Evolutionary conservation across 1,140 invertebrate genomes (phyloP).

Genomic region (Drosophila bocqueti): DNA sequence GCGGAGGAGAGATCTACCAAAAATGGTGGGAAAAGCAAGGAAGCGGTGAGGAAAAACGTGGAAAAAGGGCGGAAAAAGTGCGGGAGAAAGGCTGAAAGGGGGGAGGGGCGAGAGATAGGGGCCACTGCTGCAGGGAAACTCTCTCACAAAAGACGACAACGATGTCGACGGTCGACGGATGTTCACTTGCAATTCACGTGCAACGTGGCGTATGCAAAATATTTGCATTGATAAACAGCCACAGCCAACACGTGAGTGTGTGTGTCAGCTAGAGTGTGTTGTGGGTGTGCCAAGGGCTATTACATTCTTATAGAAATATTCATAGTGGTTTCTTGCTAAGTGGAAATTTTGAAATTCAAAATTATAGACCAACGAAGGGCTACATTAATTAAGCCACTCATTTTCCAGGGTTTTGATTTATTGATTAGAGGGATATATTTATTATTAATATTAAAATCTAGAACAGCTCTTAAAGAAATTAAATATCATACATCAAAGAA

Average conservation of each 20-base stretch:
- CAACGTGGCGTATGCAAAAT: constrained; percentile 83
- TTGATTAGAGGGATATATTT: neutral
- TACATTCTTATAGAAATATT: constrained; percentile 39
- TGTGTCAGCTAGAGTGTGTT: constrained; percentile 3
- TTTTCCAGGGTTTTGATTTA: neutral
- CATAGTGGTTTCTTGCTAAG: constrained; percentile 25
- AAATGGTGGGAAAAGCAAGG: constrained; percentile 1
- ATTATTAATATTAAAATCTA: neutral
- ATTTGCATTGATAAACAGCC: constrained; percentile 83
- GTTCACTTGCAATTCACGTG: constrained; percentile 81
- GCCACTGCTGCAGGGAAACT: constrained; percentile 45
- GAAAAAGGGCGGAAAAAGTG: constrained; percentile 2
- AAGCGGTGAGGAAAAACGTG: neutral
- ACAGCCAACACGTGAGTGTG: constrained; percentile 35
- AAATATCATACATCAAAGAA: neutral
- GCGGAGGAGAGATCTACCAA: neutral
- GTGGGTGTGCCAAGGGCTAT: constrained; percentile 30
- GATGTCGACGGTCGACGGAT: constrained; percentile 57
- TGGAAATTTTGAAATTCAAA: constrained; percentile 16
- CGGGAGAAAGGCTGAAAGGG: neutral
- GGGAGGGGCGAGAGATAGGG: neutral
- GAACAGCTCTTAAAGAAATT: neutral
- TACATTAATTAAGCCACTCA: constrained; percentile 11
- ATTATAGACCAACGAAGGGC: neutral
- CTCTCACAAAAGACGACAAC: constrained; percentile 58